Evolutionary conservation across 2,797 vertebrate species (phyloP).

Genomic region (Sebastes hubbsi): DNA sequence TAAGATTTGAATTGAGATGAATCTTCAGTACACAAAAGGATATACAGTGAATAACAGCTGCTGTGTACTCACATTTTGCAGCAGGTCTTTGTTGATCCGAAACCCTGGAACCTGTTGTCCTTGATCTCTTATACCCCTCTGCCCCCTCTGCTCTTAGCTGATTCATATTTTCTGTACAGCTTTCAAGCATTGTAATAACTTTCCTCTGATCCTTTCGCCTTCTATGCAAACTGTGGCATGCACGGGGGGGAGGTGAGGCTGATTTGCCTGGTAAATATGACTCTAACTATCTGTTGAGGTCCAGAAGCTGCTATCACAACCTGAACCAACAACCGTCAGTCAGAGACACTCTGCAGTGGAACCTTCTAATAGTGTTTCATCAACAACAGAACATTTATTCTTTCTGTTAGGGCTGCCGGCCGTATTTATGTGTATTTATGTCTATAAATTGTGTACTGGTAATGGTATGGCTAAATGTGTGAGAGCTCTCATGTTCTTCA

Average conservation of each 20-base stretch:
- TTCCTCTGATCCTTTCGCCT: conserved; percentile 19
- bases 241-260: neutral
- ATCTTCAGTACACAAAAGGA: neutral
- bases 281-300: conserved; percentile 56
- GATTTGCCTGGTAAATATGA: conserved; percentile 79
- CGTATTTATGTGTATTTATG: no score
- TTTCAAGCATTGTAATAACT: conserved; percentile 20
- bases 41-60: neutral
- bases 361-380: neutral
- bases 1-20: neutral
- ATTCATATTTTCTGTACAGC: conserved; percentile 22
- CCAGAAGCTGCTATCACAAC: neutral
- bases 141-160: neutral
- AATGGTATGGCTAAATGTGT: no score
- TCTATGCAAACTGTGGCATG: conserved; percentile 69
- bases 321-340: neutral
- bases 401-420: neutral
- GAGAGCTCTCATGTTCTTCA: no score
- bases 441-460: no score
- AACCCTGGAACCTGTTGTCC: neutral
- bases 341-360: neutral
- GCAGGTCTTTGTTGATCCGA: neutral
- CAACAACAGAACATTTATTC: neutral
- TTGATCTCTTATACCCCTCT: neutral
- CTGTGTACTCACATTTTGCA: conserved; percentile 32